Conservation (phyloP, 2,888 invertebrate species). For the Agelastica alni region DNA sequence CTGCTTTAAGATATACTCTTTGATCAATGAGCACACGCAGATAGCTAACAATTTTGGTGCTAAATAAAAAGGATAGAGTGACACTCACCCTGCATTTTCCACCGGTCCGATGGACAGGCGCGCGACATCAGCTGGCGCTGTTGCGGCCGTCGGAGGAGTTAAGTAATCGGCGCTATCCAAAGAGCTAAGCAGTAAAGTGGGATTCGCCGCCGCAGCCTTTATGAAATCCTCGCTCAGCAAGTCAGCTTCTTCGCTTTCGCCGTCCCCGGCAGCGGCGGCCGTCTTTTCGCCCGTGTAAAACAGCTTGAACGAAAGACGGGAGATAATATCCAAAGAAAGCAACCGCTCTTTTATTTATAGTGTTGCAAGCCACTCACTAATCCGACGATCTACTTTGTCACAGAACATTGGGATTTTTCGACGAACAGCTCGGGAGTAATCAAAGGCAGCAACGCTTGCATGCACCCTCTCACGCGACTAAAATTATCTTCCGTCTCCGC, state of each 20-base stretch:
- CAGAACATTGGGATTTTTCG: background rate
- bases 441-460: conserved; percentile 23
- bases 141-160: conserved; percentile 48
- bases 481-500: conserved; percentile 28
- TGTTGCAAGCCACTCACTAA: background rate
- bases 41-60: too few species aligned
- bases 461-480: conserved; percentile 25
- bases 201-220: conserved; percentile 40
- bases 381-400: too few species aligned
- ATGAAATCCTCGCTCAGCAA: conserved; percentile 48
- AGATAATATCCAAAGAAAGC: too few species aligned
- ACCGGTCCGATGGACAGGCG: conserved; percentile 46
- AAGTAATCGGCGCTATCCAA: conserved; percentile 49
- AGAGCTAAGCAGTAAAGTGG: conserved; percentile 44
- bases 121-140: conserved; percentile 46
- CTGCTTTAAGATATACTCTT: too few species aligned
- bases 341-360: background rate
- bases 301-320: conserved; percentile 41
- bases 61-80: too few species aligned
- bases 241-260: conserved; percentile 44
- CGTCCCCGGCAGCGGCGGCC: conserved; percentile 47
- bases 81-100: conserved; percentile 52
- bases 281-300: conserved; percentile 50
- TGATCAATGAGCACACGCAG: too few species aligned
- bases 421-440: background rate